Conservation (phyloP, 2,888 invertebrate genomes). For the Synergus umbraculus region DNA sequence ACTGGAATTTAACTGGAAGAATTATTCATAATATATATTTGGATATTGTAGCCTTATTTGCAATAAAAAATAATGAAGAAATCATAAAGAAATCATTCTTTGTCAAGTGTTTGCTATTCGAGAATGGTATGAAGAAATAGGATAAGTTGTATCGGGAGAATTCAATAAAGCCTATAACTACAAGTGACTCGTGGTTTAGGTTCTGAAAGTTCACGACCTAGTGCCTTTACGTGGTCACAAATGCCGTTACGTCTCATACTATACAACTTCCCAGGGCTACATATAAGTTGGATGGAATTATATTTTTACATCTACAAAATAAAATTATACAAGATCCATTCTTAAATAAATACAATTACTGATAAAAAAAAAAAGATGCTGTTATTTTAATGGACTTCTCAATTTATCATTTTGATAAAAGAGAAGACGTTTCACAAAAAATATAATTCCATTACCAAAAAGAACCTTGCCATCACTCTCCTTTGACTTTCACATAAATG, state of each 20-base stretch:
- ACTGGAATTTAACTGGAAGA: neutral
- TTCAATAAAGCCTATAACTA: slow-evolving; percentile 17
- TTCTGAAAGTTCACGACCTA: slow-evolving; percentile 33
- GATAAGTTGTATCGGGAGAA: neutral
- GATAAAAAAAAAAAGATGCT: neutral
- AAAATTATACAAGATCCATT: neutral
- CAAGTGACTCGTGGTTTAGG: slow-evolving; percentile 31
- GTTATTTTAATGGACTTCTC: neutral
- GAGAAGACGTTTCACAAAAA: neutral
- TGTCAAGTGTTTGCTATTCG: neutral
- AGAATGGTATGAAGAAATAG: neutral
- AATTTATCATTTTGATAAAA: neutral
- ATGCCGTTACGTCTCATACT: slow-evolving; percentile 16
- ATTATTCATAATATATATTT: no score
- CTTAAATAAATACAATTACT: neutral
- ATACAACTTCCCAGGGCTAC: slow-evolving; percentile 15
- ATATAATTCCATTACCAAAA: neutral
- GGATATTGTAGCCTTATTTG: no score
- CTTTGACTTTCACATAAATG: neutral
- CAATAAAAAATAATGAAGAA: no score
- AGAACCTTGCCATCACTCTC: neutral
- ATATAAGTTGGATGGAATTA: neutral
- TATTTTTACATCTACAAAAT: neutral
- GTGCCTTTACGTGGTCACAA: slow-evolving; percentile 17
- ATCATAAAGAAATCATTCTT: neutral